phyloP scores from a whole-genome alignment of 2,888 invertebrate genomes.

The Galeopsomyia nigrocyanea region DNA sequence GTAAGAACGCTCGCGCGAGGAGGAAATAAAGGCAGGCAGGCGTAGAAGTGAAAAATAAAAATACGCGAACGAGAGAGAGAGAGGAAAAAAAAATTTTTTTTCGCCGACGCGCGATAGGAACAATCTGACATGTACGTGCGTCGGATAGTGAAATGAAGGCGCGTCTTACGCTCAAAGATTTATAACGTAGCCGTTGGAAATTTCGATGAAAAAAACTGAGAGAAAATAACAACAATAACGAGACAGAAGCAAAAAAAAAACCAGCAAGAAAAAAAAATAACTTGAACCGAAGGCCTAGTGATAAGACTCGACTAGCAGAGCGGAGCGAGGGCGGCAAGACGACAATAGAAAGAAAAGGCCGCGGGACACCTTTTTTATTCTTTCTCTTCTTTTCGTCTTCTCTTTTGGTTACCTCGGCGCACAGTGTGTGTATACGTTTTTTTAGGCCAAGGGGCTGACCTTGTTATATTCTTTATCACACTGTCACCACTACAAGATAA shows the following conservation, averaged over 20 bases:
- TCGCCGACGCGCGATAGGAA: background rate
- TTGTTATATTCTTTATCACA: too few species aligned
- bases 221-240: conserved; percentile 9
- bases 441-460: too few species aligned
- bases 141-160: conserved; percentile 40
- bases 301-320: background rate
- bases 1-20: background rate
- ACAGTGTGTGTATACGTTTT: too few species aligned
- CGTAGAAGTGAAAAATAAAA: conserved; percentile 6
- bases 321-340: background rate
- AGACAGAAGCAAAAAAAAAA: background rate
- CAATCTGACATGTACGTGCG: conserved; percentile 28
- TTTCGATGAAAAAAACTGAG: conserved; percentile 14
- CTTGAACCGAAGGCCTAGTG: background rate
- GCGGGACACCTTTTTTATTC: too few species aligned
- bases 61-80: background rate
- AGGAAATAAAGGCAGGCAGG: conserved; percentile 8
- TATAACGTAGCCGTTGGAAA: conserved; percentile 35
- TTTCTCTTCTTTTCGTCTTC: too few species aligned
- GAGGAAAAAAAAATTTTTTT: conserved; percentile 11
- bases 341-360: too few species aligned
- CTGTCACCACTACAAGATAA: too few species aligned
- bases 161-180: conserved; percentile 38
- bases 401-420: too few species aligned
- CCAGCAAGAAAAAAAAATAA: background rate